These are phyloP conservation scores for Nettapus auritus DNA, from an alignment of 2,113 vertebrate genomes.

Conservation along the genomic window DNA sequence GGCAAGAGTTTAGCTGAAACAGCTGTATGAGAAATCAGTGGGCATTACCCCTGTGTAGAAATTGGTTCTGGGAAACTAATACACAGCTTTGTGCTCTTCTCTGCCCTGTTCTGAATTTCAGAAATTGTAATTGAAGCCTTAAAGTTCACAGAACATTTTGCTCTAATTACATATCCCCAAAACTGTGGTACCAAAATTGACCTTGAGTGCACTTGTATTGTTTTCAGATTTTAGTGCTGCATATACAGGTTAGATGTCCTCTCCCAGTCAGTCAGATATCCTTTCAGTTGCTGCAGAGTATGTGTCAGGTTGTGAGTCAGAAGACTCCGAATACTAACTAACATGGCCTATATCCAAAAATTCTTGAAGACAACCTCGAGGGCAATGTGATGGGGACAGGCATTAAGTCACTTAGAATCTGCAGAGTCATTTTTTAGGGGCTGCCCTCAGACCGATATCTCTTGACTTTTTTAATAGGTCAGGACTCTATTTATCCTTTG, in stretches of 20 bases:
- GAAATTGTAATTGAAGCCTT: constrained; percentile 6
- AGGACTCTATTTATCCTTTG: not conserved
- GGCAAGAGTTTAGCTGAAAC: not conserved
- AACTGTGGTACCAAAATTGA: not conserved
- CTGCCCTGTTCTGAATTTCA: constrained; percentile 10
- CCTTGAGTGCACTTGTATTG: not conserved
- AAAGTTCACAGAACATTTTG: not conserved
- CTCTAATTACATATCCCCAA: constrained; percentile 1
- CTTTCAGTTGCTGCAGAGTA: constrained; percentile 1
- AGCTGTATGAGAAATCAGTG: not conserved
- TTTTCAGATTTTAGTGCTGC: not conserved
- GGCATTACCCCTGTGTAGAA: not conserved
- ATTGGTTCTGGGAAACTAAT: not conserved
- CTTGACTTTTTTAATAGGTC: not conserved
- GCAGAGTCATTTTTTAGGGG: not conserved
- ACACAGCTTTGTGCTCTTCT: not conserved
- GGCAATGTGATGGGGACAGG: not conserved
- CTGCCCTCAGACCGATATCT: not conserved
- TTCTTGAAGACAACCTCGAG: constrained; percentile 31
- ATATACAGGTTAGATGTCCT: not conserved
- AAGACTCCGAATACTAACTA: constrained; percentile 13
- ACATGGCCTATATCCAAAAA: constrained; percentile 22
- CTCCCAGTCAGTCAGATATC: not conserved
- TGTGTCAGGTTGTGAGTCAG: constrained; percentile 31
- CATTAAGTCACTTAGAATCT: not conserved